Evolutionary conservation across 2,888 invertebrate genomes (phyloP).

Genomic region (Synanthedon tipuliformis): DNA sequence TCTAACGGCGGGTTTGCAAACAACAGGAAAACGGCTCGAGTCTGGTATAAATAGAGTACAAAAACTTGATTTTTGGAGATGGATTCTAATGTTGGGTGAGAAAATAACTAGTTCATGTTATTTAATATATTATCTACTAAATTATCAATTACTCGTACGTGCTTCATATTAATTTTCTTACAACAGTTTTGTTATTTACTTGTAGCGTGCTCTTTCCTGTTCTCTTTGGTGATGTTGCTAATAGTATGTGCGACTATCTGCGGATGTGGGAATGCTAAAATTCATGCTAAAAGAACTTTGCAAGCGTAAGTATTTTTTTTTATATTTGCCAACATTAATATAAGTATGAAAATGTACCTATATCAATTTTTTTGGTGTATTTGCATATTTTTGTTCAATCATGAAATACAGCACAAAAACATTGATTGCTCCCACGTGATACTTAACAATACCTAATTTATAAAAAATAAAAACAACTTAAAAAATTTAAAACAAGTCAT

Average conservation of each 20-base stretch:
- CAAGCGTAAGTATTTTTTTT: conserved; percentile 40
- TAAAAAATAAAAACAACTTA: too few species aligned
- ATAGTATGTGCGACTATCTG: conserved; percentile 62
- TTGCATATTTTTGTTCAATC: too few species aligned
- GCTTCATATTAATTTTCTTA: too few species aligned
- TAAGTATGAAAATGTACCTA: too few species aligned
- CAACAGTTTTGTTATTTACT: not conserved
- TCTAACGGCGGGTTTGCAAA: conserved; percentile 52
- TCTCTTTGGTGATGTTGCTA: conserved; percentile 53
- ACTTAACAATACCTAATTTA: too few species aligned
- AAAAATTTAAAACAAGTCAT: too few species aligned
- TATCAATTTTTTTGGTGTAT: too few species aligned
- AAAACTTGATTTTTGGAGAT: conserved; percentile 73
- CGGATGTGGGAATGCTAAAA: conserved; percentile 51
- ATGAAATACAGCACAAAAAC: too few species aligned
- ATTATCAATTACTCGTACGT: too few species aligned
- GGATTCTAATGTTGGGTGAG: conserved; percentile 73
- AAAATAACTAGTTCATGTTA: not conserved
- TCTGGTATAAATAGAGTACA: conserved; percentile 57
- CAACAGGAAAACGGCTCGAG: conserved; percentile 44
- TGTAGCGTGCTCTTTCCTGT: conserved; percentile 46
- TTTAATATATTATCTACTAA: too few species aligned
- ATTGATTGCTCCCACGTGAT: too few species aligned
- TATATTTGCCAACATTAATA: too few species aligned
- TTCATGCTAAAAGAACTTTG: conserved; percentile 47